Evolutionary conservation across 2,113 vertebrate genomes (phyloP).

Genomic region (Lichenostomus cassidix): DNA sequence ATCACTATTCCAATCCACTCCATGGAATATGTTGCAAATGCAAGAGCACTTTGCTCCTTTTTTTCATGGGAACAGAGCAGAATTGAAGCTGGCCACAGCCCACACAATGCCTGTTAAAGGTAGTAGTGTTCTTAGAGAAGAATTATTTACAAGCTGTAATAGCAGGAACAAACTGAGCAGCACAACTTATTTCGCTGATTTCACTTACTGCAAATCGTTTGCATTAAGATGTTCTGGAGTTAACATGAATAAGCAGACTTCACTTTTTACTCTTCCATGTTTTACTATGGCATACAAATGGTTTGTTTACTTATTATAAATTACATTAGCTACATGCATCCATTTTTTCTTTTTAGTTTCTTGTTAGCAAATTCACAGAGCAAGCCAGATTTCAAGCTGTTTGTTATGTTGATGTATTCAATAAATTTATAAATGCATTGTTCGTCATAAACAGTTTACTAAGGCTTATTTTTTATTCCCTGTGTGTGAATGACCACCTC

Average conservation of each 20-base stretch:
- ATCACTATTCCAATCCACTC: neutral
- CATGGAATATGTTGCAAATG: neutral
- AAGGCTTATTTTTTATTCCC: neutral
- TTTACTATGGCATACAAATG: neutral
- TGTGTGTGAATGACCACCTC: neutral
- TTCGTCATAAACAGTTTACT: neutral
- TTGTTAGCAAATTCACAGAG: neutral
- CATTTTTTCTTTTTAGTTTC: rapidly evolving
- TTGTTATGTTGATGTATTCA: neutral
- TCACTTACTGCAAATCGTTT: neutral
- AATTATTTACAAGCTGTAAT: neutral
- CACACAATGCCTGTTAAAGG: neutral
- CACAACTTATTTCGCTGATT: neutral
- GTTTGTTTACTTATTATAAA: neutral
- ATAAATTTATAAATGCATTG: neutral
- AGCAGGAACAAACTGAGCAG: neutral
- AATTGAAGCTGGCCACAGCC: neutral
- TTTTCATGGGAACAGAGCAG: neutral
- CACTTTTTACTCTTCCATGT: rapidly evolving
- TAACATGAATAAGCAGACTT: neutral
- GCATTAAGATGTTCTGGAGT: neutral
- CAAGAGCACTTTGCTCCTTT: neutral
- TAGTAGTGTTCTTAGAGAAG: neutral
- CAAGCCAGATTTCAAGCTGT: neutral
- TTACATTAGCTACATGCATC: neutral